A percentile compares a stretch with the other conserved stretches of the same genome.
phyloP scores from a whole-genome alignment of 2,797 vertebrate genomes.

The Adelosebastes latens region DNA sequence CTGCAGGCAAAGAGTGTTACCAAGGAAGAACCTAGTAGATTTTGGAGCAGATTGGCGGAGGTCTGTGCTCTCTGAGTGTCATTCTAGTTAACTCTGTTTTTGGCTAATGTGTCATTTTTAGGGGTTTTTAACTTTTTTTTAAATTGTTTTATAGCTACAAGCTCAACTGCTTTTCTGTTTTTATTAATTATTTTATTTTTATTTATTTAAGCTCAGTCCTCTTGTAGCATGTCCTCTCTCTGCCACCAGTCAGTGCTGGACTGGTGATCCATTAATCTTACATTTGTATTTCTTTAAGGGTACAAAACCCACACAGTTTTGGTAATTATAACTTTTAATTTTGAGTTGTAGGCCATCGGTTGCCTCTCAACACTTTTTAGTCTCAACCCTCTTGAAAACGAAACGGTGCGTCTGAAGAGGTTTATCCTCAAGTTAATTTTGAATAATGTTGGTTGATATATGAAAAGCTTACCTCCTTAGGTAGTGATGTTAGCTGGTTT shows the following conservation, averaged over 20 bases:
- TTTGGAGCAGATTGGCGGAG: too few species aligned
- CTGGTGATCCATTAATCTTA: background rate
- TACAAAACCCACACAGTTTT: background rate
- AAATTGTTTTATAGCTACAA: background rate
- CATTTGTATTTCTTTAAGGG: background rate
- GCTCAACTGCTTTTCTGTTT: background rate
- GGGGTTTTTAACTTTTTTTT: too few species aligned
- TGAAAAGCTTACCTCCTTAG: constrained; percentile 91
- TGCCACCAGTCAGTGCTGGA: background rate
- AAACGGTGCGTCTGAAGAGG: background rate
- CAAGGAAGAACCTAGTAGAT: too few species aligned
- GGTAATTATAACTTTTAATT: background rate
- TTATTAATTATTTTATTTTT: background rate
- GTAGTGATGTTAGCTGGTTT: constrained; percentile 92
- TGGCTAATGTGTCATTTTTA: background rate
- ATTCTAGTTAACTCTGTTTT: background rate
- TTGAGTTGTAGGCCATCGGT: background rate
- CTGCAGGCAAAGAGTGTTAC: background rate
- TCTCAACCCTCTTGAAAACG: background rate
- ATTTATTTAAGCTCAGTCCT: background rate
- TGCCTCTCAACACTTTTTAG: background rate
- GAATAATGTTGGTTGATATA: background rate
- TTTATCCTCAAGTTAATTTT: background rate
- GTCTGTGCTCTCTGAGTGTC: too few species aligned
- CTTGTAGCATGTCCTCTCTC: background rate